Conservation (phyloP, 2,888 invertebrate species). For the Lumbricus terrestris region DNA sequence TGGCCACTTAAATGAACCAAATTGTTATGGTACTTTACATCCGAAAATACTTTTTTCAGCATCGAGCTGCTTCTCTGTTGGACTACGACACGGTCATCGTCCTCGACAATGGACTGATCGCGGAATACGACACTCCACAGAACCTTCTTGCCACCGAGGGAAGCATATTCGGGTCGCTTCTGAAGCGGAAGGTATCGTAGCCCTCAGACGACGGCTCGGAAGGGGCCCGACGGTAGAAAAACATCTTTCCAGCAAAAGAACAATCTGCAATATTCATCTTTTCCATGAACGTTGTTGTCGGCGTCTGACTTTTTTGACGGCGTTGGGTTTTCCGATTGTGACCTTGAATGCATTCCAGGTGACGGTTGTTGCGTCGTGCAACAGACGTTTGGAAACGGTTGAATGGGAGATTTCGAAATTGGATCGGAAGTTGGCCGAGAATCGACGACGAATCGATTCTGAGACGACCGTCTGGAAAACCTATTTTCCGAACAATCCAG, state of each 20-base stretch:
- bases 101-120: conserved; percentile 47
- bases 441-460: not conserved
- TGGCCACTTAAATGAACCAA: too few relatives aligned
- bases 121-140: conserved; percentile 49
- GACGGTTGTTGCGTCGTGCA: not conserved
- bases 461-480: not conserved
- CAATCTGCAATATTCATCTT: not conserved
- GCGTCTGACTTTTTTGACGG: not conserved
- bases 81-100: conserved; percentile 53
- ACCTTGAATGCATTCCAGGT: not conserved
- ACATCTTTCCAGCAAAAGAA: not conserved
- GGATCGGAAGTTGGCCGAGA: not conserved
- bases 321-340: not conserved
- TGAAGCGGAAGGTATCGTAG: not conserved
- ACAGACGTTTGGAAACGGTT: not conserved
- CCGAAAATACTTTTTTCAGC: conserved; percentile 40
- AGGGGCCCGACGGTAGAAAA: too few relatives aligned
- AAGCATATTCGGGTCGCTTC: conserved; percentile 28
- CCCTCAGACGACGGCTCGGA: not conserved
- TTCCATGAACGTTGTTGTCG: not conserved
- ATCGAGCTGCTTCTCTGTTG: conserved; percentile 53
- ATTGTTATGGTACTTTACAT: too few relatives aligned
- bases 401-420: not conserved
- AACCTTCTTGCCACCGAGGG: conserved; percentile 27
- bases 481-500: not conserved